Evolutionary conservation across 2,113 vertebrate species (phyloP), one percentile per base, ranked within the genome.

Genomic region (Tupaia tana): DNA sequence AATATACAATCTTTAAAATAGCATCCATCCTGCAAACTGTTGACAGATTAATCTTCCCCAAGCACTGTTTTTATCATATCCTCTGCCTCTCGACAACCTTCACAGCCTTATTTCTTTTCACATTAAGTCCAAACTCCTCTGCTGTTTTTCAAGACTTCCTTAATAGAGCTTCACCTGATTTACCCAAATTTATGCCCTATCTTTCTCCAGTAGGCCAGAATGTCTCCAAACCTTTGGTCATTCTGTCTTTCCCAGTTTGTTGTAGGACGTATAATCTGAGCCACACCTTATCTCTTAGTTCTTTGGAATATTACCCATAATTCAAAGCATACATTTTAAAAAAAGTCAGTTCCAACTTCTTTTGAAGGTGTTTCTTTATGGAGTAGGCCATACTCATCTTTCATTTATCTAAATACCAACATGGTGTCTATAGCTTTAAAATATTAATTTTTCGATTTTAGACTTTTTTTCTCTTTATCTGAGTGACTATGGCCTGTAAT

Each of bases 1-100:
- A 96, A 96, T 98, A 94, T 93, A 95, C 83, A 96, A 90, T 96
- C 95, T 97, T 97, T 96, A 96, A 97, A 97, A 96, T 94, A 97
- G 91, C 93, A 96, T 97, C 89, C 58, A 95, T 93, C 91, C 86
- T 95, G 86, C 58, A 97, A 79, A 92, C 80, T 77, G 85, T 89
- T 97, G 95, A 89, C 96, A 97, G 96, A 95, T 97, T 95, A 94
- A 97, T 96, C 91, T 96, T 95, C 91, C 96, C 93, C 94, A 92
- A 95, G 93, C 94, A 93, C 69, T 81, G 86, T 66, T 97, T 97
- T 94, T 93, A 97, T 96, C 94, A 95, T 92, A 81, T 93, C 87
- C 77, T 96, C 80, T 91, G 94, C 83, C 91, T 95, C 86, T 96
- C 43, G 43, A 96, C 83, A 95, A 86, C 70, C 67, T 94, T 95